These are phyloP conservation scores for Danaus melanippus DNA, from an alignment of 1,140 invertebrate genomes.

Conservation along the genomic window DNA sequence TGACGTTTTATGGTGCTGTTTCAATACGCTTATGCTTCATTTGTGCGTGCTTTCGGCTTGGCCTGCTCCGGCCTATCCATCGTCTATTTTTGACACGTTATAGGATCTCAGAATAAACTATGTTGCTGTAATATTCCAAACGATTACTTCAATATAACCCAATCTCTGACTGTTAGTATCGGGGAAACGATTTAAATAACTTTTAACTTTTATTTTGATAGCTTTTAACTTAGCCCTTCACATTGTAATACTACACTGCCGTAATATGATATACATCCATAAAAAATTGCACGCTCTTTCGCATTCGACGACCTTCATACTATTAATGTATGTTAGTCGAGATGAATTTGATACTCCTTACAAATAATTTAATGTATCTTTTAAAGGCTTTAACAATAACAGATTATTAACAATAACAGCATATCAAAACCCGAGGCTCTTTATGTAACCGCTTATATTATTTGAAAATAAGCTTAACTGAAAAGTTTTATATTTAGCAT, in stretches of 20 bases:
- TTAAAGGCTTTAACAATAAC: too few species aligned
- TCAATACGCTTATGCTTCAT: conserved; percentile 39
- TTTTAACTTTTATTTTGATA: too few species aligned
- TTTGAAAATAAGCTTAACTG: background rate
- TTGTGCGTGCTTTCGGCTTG: conserved; percentile 33
- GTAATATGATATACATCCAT: conserved; percentile 16
- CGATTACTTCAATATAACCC: conserved; percentile 12
- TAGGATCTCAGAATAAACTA: conserved; percentile 31
- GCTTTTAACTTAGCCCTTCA: too few species aligned
- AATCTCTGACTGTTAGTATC: too few species aligned
- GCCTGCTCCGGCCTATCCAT: conserved; percentile 29
- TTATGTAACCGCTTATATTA: too few species aligned
- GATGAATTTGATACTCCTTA: too few species aligned
- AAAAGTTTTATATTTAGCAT: conserved; percentile 7
- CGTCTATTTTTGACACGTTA: conserved; percentile 39
- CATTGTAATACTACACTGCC: conserved; percentile 13
- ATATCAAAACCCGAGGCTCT: too few species aligned
- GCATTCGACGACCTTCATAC: conserved; percentile 14
- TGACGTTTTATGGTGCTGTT: conserved; percentile 40
- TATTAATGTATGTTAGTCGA: conserved; percentile 14
- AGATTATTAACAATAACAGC: too few species aligned
- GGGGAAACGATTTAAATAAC: too few species aligned
- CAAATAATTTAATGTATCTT: too few species aligned
- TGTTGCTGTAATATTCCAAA: conserved; percentile 12
- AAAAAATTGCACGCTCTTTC: conserved; percentile 13